Evolutionary conservation across 2,113 vertebrate genomes (phyloP).

Genomic region (Todiramphus chloris): DNA sequence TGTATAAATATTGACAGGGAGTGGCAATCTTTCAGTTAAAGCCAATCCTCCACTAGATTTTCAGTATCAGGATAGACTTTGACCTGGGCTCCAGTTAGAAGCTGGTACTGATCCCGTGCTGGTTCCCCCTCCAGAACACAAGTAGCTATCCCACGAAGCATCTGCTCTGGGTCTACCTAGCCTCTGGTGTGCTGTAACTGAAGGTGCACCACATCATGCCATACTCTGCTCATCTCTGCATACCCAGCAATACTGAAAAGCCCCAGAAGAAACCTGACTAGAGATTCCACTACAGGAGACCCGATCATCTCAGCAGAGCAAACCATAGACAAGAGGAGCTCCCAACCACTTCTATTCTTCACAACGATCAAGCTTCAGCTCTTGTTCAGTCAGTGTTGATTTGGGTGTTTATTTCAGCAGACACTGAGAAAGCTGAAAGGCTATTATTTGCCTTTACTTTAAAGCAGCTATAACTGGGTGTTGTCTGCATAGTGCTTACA

Average conservation of each 20-base stretch:
- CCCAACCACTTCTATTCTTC: not conserved
- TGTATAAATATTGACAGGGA: constrained; percentile 51
- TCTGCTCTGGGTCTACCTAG: not conserved
- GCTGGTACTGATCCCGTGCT: not conserved
- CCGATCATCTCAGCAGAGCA: not conserved
- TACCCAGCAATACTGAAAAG: not conserved
- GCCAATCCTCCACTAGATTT: not conserved
- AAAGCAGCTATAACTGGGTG: not conserved
- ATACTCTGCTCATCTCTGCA: not conserved
- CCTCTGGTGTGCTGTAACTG: not conserved
- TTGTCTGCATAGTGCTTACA: not conserved
- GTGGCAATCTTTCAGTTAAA: constrained; percentile 11
- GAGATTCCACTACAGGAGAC: not conserved
- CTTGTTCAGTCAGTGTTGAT: not conserved
- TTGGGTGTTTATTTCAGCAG: not conserved
- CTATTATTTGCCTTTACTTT: not conserved
- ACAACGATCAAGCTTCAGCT: not conserved
- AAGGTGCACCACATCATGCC: not conserved
- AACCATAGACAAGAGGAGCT: not conserved
- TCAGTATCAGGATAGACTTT: constrained; percentile 31
- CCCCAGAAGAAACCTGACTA: not conserved
- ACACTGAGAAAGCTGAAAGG: not conserved
- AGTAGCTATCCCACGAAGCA: not conserved
- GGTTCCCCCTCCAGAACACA: not conserved
- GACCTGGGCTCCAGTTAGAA: not conserved